A percentile compares a stretch with the other conserved stretches of the same genome.
These are phyloP conservation scores for Trialeurodes vaporariorum DNA, from an alignment of 1,140 invertebrate genomes.

Conservation along the genomic window DNA sequence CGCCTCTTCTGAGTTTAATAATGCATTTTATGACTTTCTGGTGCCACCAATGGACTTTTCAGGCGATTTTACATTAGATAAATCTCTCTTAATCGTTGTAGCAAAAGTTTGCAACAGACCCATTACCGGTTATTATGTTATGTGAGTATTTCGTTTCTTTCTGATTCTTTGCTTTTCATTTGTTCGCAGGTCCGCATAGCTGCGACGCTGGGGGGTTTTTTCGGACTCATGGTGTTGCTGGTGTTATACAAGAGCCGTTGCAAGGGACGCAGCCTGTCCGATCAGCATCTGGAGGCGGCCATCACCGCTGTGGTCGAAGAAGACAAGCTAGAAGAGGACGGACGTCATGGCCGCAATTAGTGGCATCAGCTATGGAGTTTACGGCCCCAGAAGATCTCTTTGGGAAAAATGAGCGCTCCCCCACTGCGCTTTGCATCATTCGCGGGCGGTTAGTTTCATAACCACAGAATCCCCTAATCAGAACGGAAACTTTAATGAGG, in stretches of 20 bases:
- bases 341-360: neutral
- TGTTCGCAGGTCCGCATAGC: conserved; percentile 53
- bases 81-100: no score
- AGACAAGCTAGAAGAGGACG: conserved; percentile 54
- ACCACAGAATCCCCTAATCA: no score
- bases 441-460: neutral
- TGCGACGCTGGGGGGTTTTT: conserved; percentile 75
- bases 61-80: no score
- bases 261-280: conserved; percentile 39
- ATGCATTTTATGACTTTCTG: no score
- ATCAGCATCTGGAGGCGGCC: conserved; percentile 44
- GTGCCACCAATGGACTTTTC: no score
- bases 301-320: conserved; percentile 61
- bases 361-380: neutral
- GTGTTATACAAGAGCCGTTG: conserved; percentile 73
- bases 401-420: neutral
- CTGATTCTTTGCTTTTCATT: neutral
- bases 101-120: no score
- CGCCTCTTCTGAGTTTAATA: no score
- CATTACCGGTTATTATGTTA: no score
- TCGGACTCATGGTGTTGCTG: conserved; percentile 72
- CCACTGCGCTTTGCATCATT: neutral
- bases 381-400: neutral
- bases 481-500: no score
- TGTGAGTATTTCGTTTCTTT: neutral